Conservation (phyloP, 1,140 invertebrate genomes). For the Schmidtea mediterranea region DNA sequence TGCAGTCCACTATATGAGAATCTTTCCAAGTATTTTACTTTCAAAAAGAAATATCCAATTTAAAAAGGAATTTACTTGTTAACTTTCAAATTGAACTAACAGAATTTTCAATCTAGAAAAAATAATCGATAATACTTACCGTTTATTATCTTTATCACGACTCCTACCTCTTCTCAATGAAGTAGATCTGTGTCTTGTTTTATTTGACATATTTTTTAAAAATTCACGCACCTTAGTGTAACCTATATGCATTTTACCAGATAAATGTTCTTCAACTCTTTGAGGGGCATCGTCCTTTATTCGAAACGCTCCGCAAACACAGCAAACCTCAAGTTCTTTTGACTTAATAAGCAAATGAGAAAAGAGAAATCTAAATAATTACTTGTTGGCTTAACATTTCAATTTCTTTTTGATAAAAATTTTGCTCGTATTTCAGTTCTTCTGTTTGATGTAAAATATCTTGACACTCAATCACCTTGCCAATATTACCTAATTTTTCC, state of each 20-base stretch:
- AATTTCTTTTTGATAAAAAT: not conserved
- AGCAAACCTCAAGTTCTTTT: conserved; percentile 94
- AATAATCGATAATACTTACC: too few species aligned
- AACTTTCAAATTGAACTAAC: too few species aligned
- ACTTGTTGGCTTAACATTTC: not conserved
- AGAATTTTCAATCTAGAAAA: too few species aligned
- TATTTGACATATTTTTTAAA: too few species aligned
- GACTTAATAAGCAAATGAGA: not conserved
- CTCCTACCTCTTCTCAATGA: too few species aligned
- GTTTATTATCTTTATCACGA: too few species aligned
- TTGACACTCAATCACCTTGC: conserved; percentile 81
- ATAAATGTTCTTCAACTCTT: conserved; percentile 78
- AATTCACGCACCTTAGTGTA: conserved; percentile 22
- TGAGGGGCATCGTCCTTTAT: conserved; percentile 89
- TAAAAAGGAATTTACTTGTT: too few species aligned
- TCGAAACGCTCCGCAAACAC: conserved; percentile 73
- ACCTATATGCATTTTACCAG: conserved; percentile 86
- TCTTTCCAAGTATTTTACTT: too few species aligned
- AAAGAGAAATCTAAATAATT: not conserved
- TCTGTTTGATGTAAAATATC: conserved; percentile 79
- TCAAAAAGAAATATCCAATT: too few species aligned
- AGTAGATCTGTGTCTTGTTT: too few species aligned
- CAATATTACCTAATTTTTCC: conserved; percentile 66
- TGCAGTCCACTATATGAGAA: too few species aligned
- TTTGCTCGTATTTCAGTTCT: conserved; percentile 56